These are phyloP conservation scores for Ischnura elegans DNA, from an alignment of 2,888 invertebrate genomes.

Conservation along the genomic window DNA sequence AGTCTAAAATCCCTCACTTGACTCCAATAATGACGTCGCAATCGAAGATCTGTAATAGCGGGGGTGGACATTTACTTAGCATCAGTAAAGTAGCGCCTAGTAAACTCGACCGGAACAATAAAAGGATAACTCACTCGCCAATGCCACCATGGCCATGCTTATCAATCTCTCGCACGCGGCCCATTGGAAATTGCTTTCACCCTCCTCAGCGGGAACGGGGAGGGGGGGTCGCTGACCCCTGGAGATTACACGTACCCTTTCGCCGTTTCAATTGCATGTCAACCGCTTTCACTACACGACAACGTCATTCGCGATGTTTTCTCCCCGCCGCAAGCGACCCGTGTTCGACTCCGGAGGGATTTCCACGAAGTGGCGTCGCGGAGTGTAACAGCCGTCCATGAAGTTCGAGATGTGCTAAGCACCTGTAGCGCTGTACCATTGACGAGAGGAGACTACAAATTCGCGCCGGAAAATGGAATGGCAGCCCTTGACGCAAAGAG, in stretches of 20 bases:
- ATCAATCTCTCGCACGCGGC: background rate
- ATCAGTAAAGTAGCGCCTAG: background rate
- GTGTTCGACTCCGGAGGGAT: constrained; percentile 21
- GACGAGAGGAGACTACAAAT: background rate
- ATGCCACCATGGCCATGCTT: background rate
- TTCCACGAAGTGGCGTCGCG: background rate
- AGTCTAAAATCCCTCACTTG: too few species aligned
- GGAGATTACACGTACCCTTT: background rate
- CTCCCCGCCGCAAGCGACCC: background rate
- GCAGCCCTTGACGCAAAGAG: background rate
- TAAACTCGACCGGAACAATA: background rate
- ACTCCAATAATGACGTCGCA: too few species aligned
- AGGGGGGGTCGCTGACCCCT: background rate
- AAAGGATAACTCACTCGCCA: background rate
- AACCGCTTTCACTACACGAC: background rate
- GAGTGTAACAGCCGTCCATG: background rate
- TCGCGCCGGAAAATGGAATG: background rate
- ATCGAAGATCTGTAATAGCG: background rate
- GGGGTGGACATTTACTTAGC: background rate
- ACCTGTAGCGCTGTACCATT: background rate
- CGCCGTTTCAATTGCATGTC: constrained; percentile 28
- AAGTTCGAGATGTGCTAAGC: background rate
- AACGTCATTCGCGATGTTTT: background rate
- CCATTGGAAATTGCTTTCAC: background rate
- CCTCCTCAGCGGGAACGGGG: too few species aligned